Conservation (phyloP, 2,797 vertebrate genomes). For the Leucoraja ocellata region DNA sequence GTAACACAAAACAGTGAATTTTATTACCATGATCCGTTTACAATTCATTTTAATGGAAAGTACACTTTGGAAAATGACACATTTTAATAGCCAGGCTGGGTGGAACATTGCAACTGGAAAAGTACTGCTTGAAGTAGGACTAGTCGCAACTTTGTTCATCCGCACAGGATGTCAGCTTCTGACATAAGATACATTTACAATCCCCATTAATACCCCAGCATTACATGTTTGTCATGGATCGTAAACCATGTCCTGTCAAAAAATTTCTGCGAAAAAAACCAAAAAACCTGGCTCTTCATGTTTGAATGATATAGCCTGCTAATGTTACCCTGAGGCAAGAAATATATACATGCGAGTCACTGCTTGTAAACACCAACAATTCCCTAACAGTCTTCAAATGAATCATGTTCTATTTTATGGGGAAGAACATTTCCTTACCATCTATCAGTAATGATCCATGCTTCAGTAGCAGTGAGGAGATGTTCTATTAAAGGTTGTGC, state of each 20-base stretch:
- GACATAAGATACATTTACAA: not conserved
- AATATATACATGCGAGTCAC: not conserved
- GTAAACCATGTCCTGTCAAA: conserved; percentile 1
- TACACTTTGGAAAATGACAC: conserved; percentile 23
- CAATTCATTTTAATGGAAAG: conserved; percentile 25
- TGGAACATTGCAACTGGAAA: not conserved
- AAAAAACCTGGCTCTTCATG: not conserved
- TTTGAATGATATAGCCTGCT: conserved; percentile 20
- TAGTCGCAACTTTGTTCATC: not conserved
- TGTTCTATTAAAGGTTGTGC: conserved; percentile 47
- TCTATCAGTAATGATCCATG: conserved; percentile 3
- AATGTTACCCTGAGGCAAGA: conserved; percentile 11
- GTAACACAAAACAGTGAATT: not conserved
- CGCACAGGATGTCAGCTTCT: not conserved
- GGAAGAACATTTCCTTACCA: not conserved
- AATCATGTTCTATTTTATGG: conserved; percentile 24
- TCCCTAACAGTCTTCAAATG: not conserved
- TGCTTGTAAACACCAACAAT: not conserved
- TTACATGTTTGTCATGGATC: not conserved
- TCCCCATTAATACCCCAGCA: not conserved
- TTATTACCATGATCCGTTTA: not conserved
- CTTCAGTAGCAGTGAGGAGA: conserved; percentile 45
- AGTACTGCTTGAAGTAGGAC: not conserved
- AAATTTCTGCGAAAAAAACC: too few species aligned
- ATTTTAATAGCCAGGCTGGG: not conserved